These are phyloP conservation scores for Hofmannophila pseudospretella DNA, from an alignment of 2,888 invertebrate genomes.

Conservation along the genomic window DNA sequence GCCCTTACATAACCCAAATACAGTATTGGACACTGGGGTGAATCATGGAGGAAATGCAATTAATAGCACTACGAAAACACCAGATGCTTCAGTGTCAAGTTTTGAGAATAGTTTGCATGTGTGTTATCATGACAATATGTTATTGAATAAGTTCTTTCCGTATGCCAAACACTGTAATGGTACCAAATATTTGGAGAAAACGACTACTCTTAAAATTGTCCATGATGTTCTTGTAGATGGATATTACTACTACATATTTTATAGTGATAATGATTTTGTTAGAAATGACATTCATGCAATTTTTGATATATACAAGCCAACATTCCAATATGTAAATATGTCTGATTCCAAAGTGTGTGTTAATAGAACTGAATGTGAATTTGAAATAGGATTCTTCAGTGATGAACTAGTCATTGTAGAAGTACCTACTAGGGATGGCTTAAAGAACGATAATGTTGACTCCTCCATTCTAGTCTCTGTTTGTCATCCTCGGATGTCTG, in stretches of 20 bases:
- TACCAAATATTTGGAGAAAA: constrained; percentile 82
- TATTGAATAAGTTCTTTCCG: constrained; percentile 84
- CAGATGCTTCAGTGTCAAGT: constrained; percentile 86
- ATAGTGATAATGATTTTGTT: constrained; percentile 89
- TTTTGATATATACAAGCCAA: constrained; percentile 91
- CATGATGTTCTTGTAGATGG: constrained; percentile 87
- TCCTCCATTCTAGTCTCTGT: constrained; percentile 84
- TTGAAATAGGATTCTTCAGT: constrained; percentile 83
- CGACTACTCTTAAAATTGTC: constrained; percentile 80
- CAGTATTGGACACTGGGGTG: constrained; percentile 83
- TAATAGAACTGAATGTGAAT: constrained; percentile 87
- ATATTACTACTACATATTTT: constrained; percentile 93
- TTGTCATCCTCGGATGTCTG: constrained; percentile 87
- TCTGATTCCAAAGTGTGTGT: constrained; percentile 82
- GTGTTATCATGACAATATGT: constrained; percentile 86
- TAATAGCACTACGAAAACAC: constrained; percentile 69
- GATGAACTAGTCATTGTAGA: constrained; percentile 90
- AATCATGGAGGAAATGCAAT: constrained; percentile 86
- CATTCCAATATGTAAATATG: constrained; percentile 86
- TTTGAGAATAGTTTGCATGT: constrained; percentile 87
- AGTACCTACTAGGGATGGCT: constrained; percentile 88
- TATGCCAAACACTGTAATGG: constrained; percentile 83
- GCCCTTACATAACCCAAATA: constrained; percentile 63
- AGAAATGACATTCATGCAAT: constrained; percentile 89
- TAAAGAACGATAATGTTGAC: constrained; percentile 86